A percentile compares a stretch with the other conserved stretches of the same genome.
phyloP scores from a whole-genome alignment of 1,140 invertebrate genomes.

The Lycorma delicatula region DNA sequence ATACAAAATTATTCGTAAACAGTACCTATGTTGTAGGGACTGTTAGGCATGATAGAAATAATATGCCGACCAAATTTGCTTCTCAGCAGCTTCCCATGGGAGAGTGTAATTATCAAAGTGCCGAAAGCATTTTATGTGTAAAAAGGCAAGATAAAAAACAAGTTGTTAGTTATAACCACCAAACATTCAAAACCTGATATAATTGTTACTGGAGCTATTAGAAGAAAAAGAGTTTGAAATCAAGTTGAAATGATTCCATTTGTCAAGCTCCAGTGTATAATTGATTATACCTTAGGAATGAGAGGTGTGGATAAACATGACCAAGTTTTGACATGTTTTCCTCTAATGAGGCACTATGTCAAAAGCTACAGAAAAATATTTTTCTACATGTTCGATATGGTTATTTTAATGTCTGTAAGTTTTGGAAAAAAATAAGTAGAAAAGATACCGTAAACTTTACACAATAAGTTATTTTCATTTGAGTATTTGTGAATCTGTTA shows the following conservation, averaged over 20 bases:
- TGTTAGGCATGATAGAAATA: conserved; percentile 11
- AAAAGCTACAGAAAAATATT: background rate
- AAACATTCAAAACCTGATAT: background rate
- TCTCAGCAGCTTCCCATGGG: conserved; percentile 10
- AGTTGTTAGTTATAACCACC: background rate
- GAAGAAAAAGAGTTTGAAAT: background rate
- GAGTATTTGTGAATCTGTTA: too few relatives aligned
- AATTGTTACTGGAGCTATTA: background rate
- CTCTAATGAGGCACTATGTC: background rate
- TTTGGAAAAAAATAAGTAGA: too few relatives aligned
- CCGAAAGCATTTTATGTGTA: background rate
- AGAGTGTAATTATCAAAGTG: conserved; percentile 3
- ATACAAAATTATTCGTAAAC: too few relatives aligned
- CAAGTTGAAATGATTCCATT: background rate
- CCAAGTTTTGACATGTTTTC: background rate
- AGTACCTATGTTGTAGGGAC: too few relatives aligned
- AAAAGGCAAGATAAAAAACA: background rate
- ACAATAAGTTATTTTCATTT: too few relatives aligned
- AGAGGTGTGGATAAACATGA: background rate
- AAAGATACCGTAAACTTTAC: too few relatives aligned
- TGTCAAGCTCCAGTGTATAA: background rate
- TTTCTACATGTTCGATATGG: conserved; percentile 1
- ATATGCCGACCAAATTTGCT: conserved; percentile 14
- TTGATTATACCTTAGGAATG: background rate
- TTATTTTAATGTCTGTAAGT: too few relatives aligned